Evolutionary conservation across 1,140 invertebrate genomes (phyloP).

Genomic region (Brachionus sp.): DNA sequence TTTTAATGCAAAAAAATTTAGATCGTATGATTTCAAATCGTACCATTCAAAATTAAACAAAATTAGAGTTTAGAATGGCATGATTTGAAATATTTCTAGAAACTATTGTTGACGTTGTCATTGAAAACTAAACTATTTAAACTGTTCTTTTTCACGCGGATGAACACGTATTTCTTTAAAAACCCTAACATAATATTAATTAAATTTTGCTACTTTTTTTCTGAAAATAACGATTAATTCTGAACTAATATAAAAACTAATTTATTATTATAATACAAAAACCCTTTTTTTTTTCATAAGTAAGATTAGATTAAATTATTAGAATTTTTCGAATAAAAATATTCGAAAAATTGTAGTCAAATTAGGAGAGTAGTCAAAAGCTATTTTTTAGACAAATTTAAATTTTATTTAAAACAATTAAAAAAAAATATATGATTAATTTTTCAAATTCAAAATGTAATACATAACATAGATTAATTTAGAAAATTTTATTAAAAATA

Average conservation of each 20-base stretch:
- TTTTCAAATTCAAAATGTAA: background rate
- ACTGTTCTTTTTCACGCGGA: background rate
- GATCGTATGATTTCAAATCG: background rate
- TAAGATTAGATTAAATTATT: too few relatives aligned
- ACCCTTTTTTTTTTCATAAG: too few relatives aligned
- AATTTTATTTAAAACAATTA: background rate
- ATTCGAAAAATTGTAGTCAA: too few relatives aligned
- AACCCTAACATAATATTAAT: too few relatives aligned
- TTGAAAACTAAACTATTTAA: background rate
- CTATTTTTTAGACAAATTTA: background rate
- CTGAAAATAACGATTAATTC: too few relatives aligned
- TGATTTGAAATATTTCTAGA: background rate
- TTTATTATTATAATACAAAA: too few relatives aligned
- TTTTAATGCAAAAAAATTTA: background rate
- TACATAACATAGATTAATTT: background rate
- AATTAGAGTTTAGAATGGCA: background rate
- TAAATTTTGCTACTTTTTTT: too few relatives aligned
- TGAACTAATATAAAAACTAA: too few relatives aligned
- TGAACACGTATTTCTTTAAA: background rate
- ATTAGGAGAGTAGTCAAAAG: background rate
- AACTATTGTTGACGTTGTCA: background rate
- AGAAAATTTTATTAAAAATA: background rate
- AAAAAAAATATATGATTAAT: background rate
- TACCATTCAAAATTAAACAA: background rate
- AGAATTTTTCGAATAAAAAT: too few relatives aligned